Evolutionary conservation across 1,140 invertebrate species (phyloP).

Genomic region (Pseudomyrmex sp.): DNA sequence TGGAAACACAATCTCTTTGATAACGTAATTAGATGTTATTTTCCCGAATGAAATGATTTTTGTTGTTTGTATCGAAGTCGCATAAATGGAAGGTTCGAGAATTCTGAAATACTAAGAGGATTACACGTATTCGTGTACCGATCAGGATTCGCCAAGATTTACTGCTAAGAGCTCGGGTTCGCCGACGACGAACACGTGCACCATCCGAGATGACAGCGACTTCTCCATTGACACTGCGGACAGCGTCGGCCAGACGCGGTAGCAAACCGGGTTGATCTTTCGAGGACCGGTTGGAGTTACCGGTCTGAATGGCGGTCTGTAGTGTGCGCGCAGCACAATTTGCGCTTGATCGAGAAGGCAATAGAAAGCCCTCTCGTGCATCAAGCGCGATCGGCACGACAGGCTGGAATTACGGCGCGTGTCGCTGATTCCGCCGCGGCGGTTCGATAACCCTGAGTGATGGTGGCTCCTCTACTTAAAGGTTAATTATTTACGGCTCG

Average conservation of each 20-base stretch:
- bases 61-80: no score
- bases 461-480: slow-evolving; percentile 20
- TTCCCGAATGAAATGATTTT: neutral
- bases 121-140: neutral
- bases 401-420: slow-evolving; percentile 59
- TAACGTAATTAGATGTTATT: neutral
- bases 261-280: slow-evolving; percentile 46
- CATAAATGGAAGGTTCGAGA: no score
- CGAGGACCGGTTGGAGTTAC: slow-evolving; percentile 46
- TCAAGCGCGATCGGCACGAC: slow-evolving; percentile 48
- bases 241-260: slow-evolving; percentile 1
- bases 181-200: neutral
- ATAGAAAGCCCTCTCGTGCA: slow-evolving; percentile 55
- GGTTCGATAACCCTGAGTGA: neutral
- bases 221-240: slow-evolving; percentile 28
- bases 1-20: neutral
- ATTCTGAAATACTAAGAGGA: neutral
- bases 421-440: slow-evolving; percentile 15
- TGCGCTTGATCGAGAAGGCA: slow-evolving; percentile 61
- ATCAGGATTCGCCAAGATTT: neutral
- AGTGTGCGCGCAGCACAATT: slow-evolving; percentile 59
- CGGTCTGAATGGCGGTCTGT: slow-evolving; percentile 43
- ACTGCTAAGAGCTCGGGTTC: neutral
- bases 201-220: slow-evolving; percentile 1
- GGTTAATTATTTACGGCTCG: slow-evolving; percentile 51